Percentiles rank a stretch among this genome's conserved stretches.
These are phyloP conservation scores for Rhinopithecus roxellana DNA, from an alignment of 2,113 vertebrate genomes.

Conservation along the genomic window DNA sequence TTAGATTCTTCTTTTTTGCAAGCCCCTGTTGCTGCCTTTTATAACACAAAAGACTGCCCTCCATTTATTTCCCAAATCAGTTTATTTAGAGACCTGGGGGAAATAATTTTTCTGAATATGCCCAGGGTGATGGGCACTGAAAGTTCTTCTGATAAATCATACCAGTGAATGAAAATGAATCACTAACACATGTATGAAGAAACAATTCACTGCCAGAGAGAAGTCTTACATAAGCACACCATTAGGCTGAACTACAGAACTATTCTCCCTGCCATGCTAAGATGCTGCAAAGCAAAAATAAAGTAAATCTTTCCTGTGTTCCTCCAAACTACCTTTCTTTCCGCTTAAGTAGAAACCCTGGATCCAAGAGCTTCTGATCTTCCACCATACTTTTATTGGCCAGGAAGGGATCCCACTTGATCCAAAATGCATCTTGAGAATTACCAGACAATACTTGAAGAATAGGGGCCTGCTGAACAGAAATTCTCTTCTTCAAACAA, in stretches of 20 bases:
- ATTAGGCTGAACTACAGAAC: accelerated
- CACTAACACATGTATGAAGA: accelerated
- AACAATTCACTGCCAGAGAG: not conserved
- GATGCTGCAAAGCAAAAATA: too few species aligned
- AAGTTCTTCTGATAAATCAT: not conserved
- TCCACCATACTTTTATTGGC: not conserved
- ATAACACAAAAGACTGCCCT: not conserved
- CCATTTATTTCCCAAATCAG: not conserved
- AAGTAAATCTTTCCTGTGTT: too few species aligned
- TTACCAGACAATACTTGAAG: not conserved
- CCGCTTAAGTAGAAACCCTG: not conserved
- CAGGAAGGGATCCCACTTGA: not conserved
- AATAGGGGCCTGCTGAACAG: accelerated
- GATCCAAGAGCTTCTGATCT: not conserved
- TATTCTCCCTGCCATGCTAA: not conserved
- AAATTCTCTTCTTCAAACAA: not conserved
- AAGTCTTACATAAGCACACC: not conserved
- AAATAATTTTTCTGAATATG: not conserved
- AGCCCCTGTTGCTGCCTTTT: not conserved
- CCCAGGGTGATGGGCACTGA: not conserved
- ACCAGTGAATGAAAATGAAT: too few species aligned
- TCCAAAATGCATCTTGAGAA: not conserved
- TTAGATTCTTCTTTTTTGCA: not conserved
- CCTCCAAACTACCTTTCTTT: accelerated
- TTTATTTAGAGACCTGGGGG: not conserved